phyloP scores from a whole-genome alignment of 2,113 vertebrate species.

The Syngnathoides biaculeatus region DNA sequence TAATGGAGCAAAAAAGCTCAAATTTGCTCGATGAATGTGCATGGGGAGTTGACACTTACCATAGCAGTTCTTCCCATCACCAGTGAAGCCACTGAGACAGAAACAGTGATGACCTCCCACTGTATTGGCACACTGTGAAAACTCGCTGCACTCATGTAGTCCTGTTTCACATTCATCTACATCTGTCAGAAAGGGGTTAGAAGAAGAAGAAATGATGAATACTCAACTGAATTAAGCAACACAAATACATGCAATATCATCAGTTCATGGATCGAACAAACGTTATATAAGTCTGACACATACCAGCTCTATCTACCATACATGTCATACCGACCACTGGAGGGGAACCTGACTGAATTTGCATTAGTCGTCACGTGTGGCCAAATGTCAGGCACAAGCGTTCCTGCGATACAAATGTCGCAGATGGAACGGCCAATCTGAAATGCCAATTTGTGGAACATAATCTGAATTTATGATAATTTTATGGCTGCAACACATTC shows the following conservation, averaged over 20 bases:
- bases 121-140: slow-evolving; percentile 73
- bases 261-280: not conserved
- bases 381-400: not conserved
- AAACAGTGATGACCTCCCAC: slow-evolving; percentile 68
- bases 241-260: not conserved
- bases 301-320: too few species aligned
- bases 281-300: not conserved
- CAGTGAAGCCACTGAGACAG: slow-evolving; percentile 75
- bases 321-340: too few species aligned
- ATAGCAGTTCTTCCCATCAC: slow-evolving; percentile 75
- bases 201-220: not conserved
- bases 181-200: slow-evolving; percentile 51
- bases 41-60: slow-evolving; percentile 58
- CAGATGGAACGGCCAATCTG: not conserved
- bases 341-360: not conserved
- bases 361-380: not conserved
- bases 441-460: not conserved
- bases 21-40: not conserved
- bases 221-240: not conserved
- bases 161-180: slow-evolving; percentile 73
- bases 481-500: too few species aligned
- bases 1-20: slow-evolving; percentile 16
- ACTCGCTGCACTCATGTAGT: slow-evolving; percentile 65
- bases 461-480: too few species aligned
- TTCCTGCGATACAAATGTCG: not conserved